Base-by-base conservation (phyloP, 1,140 invertebrate genomes). In the Mactra quadrangularis region DNA sequence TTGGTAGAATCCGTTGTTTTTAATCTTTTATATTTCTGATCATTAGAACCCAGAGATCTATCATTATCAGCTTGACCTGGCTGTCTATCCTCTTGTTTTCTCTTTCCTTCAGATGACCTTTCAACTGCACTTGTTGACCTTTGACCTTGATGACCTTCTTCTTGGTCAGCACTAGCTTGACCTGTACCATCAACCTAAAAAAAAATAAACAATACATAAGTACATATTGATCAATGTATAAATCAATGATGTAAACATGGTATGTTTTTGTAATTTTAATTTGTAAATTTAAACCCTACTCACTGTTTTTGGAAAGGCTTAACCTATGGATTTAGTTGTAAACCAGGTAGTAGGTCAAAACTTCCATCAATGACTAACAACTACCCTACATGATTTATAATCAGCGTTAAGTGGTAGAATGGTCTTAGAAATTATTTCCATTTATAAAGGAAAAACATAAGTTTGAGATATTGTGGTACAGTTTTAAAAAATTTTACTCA, bases 141-240 rank as follows among this genome's bases (percentile, higher is more conserved):
- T 47, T 93, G 93, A 1, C 95, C 95, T 84, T 94, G 93, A 87
- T 96, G 95, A 11, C 95, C 94, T 89, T 94, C 83, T 91, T 94
- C 85, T 93, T 94, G 95, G 85, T 95, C 94, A 86, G 94, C 94
- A 33, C 95, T 94, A 0, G 95, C 94, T 60, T 95, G 94, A 11
- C 95, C 95, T 2, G 94, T 93, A 1, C 94, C 95, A 81, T 95
- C 94, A 87, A 94, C 94, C 68, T 95, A 38, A 66, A 62, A 74
- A 72, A 1, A 55, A 22, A 53, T 41, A 55, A 38, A 53, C 13
- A 22, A 60, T 50, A 60, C 2, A n/a, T n/a, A 3, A 3, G 19
- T 53, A 19, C 50, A 19, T 25, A 53, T 53, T 11, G 19, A n/a
- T 53, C 25, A 53, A 53, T 53, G 19, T 53, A n/a, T n/a, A 53